Evolutionary conservation across 64 coral and sea anemone genomes (phyloP).

Genomic region (Stylophora pistillata): DNA sequence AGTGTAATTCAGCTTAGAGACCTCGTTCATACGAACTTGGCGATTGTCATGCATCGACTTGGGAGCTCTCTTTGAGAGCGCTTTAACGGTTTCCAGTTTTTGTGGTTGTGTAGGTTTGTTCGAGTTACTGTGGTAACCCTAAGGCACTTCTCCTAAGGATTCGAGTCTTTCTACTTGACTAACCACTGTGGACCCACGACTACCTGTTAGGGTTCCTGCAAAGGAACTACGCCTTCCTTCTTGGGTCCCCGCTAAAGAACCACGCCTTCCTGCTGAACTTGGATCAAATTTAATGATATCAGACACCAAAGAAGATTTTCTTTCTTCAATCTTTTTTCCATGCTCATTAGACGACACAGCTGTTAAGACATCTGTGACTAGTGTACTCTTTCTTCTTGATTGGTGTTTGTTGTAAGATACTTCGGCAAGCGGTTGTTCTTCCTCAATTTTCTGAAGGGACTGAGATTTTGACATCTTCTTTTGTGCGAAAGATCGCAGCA

Average conservation of each 20-base stretch:
- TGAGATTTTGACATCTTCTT: conserved; percentile 29
- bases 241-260: neutral
- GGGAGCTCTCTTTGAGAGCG: neutral
- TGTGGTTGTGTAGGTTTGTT: neutral
- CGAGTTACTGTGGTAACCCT: neutral
- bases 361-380: conserved; percentile 60
- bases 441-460: conserved; percentile 31
- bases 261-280: neutral
- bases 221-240: neutral
- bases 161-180: no score
- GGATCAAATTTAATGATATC: conserved; percentile 57
- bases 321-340: neutral
- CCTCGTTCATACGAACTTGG: conserved; percentile 31
- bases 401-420: conserved; percentile 6
- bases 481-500: conserved; percentile 39
- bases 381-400: conserved; percentile 20
- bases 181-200: no score
- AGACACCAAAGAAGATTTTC: conserved; percentile 38
- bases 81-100: neutral
- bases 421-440: conserved; percentile 5
- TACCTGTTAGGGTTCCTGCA: neutral
- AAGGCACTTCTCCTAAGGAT: no score
- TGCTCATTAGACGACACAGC: neutral
- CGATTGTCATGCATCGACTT: neutral
- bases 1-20: conserved; percentile 49